These are phyloP conservation scores for Isichthys henryi DNA, from an alignment of 2,113 vertebrate species.

Conservation along the genomic window DNA sequence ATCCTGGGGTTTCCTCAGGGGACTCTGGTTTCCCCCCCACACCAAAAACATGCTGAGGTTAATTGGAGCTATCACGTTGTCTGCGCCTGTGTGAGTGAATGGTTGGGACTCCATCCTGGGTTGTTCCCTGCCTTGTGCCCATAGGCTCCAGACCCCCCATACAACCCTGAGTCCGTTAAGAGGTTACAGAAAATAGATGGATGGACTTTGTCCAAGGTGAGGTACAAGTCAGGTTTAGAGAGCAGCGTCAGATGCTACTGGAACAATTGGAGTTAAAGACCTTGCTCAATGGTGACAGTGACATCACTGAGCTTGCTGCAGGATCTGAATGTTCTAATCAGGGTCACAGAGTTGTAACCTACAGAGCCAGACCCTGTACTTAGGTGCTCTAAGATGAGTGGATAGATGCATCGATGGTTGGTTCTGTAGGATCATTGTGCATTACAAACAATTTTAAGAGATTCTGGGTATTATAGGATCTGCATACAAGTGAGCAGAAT, in stretches of 20 bases:
- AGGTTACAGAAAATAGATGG: background rate
- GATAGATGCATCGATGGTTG: background rate
- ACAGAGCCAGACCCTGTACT: too few relatives aligned
- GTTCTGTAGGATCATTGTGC: background rate
- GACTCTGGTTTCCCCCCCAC: too few relatives aligned
- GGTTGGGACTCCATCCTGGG: too few relatives aligned
- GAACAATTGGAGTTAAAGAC: background rate
- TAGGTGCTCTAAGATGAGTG: background rate
- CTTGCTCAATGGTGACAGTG: background rate
- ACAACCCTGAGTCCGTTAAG: background rate
- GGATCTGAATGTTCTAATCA: background rate
- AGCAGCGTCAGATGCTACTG: background rate
- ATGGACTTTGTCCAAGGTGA: background rate
- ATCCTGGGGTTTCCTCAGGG: too few relatives aligned
- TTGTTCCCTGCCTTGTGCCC: too few relatives aligned
- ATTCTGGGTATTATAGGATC: too few relatives aligned
- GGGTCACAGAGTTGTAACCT: too few relatives aligned
- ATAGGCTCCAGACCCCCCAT: background rate
- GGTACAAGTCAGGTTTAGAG: background rate
- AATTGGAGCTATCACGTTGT: too few relatives aligned
- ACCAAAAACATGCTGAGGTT: too few relatives aligned
- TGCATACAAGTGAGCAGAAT: background rate
- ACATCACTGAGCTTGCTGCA: background rate
- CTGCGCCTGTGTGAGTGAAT: too few relatives aligned
- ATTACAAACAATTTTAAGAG: background rate